Evolutionary conservation across 2,113 vertebrate species (phyloP).

Genomic region (Columba janthina): DNA sequence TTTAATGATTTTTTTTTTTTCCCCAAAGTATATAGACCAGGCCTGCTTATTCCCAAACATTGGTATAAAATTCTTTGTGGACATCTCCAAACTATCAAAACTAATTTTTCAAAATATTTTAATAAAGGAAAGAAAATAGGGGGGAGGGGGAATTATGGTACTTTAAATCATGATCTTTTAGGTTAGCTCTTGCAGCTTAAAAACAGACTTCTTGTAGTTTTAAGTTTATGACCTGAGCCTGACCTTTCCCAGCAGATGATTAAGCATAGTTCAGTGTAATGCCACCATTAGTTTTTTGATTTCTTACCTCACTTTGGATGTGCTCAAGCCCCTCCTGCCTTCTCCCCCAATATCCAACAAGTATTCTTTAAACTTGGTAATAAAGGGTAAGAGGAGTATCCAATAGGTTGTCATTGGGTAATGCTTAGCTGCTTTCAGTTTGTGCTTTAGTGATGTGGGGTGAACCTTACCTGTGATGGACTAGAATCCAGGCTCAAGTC

Average conservation of each 20-base stretch:
- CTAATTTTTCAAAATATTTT: neutral
- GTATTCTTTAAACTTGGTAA: neutral
- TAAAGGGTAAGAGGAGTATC: neutral
- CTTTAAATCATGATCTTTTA: neutral
- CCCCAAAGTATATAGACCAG: neutral
- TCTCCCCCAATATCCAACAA: neutral
- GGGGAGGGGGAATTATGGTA: fast-evolving
- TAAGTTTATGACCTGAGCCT: neutral
- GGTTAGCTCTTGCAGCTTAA: neutral
- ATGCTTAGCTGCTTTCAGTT: neutral
- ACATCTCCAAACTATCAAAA: neutral
- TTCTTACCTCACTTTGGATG: neutral
- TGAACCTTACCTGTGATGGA: neutral
- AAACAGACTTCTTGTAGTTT: neutral
- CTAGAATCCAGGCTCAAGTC: neutral
- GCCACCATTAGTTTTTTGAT: neutral
- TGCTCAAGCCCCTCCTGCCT: fast-evolving
- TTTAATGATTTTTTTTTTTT: neutral
- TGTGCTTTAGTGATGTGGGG: no score
- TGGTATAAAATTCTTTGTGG: neutral
- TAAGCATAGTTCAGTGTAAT: neutral
- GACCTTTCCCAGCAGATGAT: neutral
- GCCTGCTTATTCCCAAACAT: neutral
- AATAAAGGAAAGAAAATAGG: fast-evolving
- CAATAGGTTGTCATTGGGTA: fast-evolving